Conservation (phyloP, 2,888 invertebrate genomes). For the Nematopogon swammerdamellus region DNA sequence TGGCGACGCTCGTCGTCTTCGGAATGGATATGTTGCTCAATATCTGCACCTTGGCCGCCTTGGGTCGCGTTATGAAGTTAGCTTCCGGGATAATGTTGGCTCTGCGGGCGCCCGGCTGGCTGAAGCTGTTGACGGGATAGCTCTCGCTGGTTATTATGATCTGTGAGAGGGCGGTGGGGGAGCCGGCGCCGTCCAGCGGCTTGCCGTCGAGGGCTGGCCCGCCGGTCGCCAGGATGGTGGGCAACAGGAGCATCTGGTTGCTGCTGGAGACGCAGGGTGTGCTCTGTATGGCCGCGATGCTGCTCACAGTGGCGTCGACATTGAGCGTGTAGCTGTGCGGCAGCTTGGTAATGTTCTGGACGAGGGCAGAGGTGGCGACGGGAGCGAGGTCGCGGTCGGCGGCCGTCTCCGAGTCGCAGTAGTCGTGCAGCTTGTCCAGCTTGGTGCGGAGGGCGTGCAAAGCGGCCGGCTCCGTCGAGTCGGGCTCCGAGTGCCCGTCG, state of each 20-base stretch:
- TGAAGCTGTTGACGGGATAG: constrained; percentile 32
- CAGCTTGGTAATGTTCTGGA: constrained; percentile 46
- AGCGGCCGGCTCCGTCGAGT: constrained; percentile 43
- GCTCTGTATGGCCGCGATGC: constrained; percentile 47
- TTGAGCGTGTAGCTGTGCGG: constrained; percentile 50
- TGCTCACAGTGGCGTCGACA: constrained; percentile 44
- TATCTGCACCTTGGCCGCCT: constrained; percentile 48
- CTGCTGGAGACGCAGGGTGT: constrained; percentile 37
- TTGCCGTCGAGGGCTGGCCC: constrained; percentile 30
- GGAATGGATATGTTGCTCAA: constrained; percentile 48
- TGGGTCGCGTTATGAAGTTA: constrained; percentile 34
- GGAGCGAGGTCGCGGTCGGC: no score
- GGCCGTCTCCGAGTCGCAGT: no score
- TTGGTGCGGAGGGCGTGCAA: constrained; percentile 24
- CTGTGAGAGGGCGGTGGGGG: constrained; percentile 39
- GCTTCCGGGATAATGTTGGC: constrained; percentile 41
- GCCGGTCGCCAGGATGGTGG: constrained; percentile 42
- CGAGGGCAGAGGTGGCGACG: constrained; percentile 25
- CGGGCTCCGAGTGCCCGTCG: constrained; percentile 39
- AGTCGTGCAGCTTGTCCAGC: constrained; percentile 21
- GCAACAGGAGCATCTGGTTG: constrained; percentile 45
- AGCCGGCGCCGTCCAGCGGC: constrained; percentile 29
- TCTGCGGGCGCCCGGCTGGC: constrained; percentile 26
- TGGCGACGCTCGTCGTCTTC: constrained; percentile 24
- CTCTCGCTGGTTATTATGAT: constrained; percentile 48